Base-by-base conservation (phyloP, 2,888 invertebrate genomes). In the Dryomyza anilis region DNA sequence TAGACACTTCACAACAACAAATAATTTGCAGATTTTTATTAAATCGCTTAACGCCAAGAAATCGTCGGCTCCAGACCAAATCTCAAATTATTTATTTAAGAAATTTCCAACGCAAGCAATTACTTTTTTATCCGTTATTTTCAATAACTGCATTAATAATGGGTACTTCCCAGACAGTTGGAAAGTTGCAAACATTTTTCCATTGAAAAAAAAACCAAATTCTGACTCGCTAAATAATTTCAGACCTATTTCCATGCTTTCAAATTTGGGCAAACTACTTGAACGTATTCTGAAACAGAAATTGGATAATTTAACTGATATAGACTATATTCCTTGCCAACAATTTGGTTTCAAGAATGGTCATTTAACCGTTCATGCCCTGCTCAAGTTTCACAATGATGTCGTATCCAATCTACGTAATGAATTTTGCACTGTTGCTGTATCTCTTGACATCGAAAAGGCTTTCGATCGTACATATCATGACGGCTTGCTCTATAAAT, bases 351-450 rank as follows among this genome's bases (percentile, higher is more conserved):
- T 68, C 16, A 58, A 53, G 2, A 63, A 46, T 12, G 57, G 46
- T 12, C 63, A 60, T 25, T 66, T 55, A 1, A 64, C 66, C 1
- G 43, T 33, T 2, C 59, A 64, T 21, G 69, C 63, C 0, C 58
- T 66, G 6, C 30, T 69, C 0, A 67, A 69, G 45, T 43, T 69
- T 16, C 64, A 69, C 6, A 60, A 62, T 43, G 64, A 63, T 30
- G 23, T 69, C 10, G 30, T 55, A 5, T 7, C 3, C 1, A 64
- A 60, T 30, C n/a, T n/a, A n/a, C n/a, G n/a, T n/a, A n/a, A n/a
- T n/a, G n/a, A n/a, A n/a, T n/a, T n/a, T n/a, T n/a, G n/a, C n/a
- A n/a, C n/a, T n/a, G n/a, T n/a, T n/a, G n/a, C n/a, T n/a, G 55
- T 53, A 5, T n/a, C n/a, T n/a, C n/a, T n/a, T n/a, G n/a, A n/a